Conservation (phyloP, 2,888 invertebrate genomes). For the Meiosimyza platycephala region DNA sequence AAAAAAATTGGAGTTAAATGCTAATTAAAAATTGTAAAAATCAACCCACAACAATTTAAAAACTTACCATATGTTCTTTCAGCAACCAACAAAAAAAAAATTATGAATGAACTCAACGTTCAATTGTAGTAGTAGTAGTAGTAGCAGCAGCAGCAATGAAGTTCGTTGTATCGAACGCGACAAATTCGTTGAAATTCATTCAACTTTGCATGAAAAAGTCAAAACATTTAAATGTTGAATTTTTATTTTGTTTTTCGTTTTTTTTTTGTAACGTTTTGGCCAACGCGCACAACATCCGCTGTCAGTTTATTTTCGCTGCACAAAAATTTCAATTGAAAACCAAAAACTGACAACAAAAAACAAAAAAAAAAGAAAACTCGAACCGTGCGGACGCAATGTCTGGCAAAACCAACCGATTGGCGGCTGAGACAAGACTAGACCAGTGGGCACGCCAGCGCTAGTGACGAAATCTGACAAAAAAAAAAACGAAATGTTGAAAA, state of each 20-base stretch:
- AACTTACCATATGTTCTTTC: constrained; percentile 9
- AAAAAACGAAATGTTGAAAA: too few relatives aligned
- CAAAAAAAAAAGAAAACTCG: not conserved
- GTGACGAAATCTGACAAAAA: constrained; percentile 30
- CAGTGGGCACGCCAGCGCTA: constrained; percentile 25
- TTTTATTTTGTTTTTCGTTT: not conserved
- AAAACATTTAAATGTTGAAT: not conserved
- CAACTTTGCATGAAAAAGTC: constrained; percentile 4
- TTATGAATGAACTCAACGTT: constrained; percentile 30
- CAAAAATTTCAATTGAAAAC: constrained; percentile 4
- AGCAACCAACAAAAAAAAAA: not conserved
- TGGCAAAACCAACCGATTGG: constrained; percentile 29
- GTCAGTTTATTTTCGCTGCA: not conserved
- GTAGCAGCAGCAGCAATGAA: too few relatives aligned
- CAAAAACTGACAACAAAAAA: not conserved
- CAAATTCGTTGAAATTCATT: constrained; percentile 10
- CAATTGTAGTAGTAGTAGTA: not conserved
- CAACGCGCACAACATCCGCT: constrained; percentile 31
- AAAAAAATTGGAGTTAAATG: too few relatives aligned
- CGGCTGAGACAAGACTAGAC: constrained; percentile 25
- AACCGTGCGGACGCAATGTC: constrained; percentile 31
- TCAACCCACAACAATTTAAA: not conserved
- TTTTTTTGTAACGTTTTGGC: constrained; percentile 21
- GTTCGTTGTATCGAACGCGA: too few relatives aligned
- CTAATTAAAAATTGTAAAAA: not conserved